Base-by-base conservation (phyloP, 2,113 vertebrate species). In the Promerops cafer region DNA sequence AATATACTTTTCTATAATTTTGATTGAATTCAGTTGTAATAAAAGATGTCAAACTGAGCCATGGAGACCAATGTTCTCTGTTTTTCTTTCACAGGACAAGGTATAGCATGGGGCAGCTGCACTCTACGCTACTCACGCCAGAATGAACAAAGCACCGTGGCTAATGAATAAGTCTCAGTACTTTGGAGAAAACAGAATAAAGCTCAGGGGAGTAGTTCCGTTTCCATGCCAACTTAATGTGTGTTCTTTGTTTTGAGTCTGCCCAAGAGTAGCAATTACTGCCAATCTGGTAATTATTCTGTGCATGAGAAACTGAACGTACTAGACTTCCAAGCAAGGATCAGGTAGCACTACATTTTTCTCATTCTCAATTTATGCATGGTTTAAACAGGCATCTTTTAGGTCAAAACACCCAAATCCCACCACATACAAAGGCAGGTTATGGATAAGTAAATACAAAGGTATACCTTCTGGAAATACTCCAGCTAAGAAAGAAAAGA, bases 181-280 rank as follows among this genome's bases (percentile, higher is more conserved):
- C 45, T 88, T 66, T 87, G 52, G 59, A 87, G 71, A 65, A 77
- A 86, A 86, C 15, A 92, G 76, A 85, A 69, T 23, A 20, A 31
- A 30, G 71, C 54, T 76, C 71, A 72, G 59, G 74, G 52, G 76
- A 22, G 69, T 22, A 87, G 68, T 45, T 88, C 76, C 3, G 76
- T 94, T 92, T 96, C 87, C 89, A 94, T 82, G 87, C 65, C 92
- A 95, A 87, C 81, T 82, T 79, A 75, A 86, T 59, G 56, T 23
- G 71, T 63, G 53, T 40, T 80, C 63, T 78, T 80, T 71, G 50
- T 86, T 89, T 92, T 94, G 52, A 94, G 24, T 39, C 76, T 87
- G 76, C 83, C 56, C 68, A 78, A 71, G 64, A 87, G 72, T 57
- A 91, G 33, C 74, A 94, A 68, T 94, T 96, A 89, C 83, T 92